Conservation (phyloP, 2,888 invertebrate genomes). For the Harmothoe impar region DNA sequence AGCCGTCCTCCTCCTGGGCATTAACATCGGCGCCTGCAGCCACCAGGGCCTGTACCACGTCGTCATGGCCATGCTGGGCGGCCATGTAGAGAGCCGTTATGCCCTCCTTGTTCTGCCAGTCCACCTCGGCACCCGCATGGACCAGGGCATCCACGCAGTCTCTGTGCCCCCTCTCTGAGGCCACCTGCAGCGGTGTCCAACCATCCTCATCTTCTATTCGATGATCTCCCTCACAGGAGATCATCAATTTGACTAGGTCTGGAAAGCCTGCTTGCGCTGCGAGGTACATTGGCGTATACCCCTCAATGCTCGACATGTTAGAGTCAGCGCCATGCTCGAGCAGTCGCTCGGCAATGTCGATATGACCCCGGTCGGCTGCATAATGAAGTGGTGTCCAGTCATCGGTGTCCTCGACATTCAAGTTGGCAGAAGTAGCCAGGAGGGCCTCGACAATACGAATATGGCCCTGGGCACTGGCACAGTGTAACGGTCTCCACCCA, state of each 20-base stretch:
- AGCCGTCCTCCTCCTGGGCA: constrained; percentile 64
- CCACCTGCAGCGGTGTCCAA: constrained; percentile 65
- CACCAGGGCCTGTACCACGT: constrained; percentile 66
- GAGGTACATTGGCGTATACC: constrained; percentile 71
- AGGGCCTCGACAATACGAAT: constrained; percentile 65
- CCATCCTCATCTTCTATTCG: constrained; percentile 65
- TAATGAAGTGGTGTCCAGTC: constrained; percentile 66
- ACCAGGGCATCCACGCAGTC: constrained; percentile 53
- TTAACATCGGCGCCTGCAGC: constrained; percentile 64
- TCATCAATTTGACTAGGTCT: constrained; percentile 31
- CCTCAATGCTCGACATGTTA: constrained; percentile 67
- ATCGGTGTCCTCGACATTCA: constrained; percentile 65
- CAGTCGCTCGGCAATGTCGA: constrained; percentile 64
- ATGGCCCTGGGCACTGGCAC: constrained; percentile 69
- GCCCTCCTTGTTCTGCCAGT: constrained; percentile 70
- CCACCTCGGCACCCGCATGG: constrained; percentile 68
- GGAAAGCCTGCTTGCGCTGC: constrained; percentile 67
- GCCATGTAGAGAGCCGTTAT: constrained; percentile 70
- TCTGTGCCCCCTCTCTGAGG: constrained; percentile 61
- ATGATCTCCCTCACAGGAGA: constrained; percentile 50
- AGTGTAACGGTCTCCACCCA: constrained; percentile 71
- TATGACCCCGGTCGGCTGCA: constrained; percentile 59
- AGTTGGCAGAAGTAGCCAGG: constrained; percentile 64
- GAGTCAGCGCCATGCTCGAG: constrained; percentile 64
- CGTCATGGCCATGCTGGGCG: constrained; percentile 67